Evolutionary conservation across 1,140 invertebrate genomes (phyloP), one percentile per base, ranked within the genome.

Genomic region (Heliconius eleuchia): DNA sequence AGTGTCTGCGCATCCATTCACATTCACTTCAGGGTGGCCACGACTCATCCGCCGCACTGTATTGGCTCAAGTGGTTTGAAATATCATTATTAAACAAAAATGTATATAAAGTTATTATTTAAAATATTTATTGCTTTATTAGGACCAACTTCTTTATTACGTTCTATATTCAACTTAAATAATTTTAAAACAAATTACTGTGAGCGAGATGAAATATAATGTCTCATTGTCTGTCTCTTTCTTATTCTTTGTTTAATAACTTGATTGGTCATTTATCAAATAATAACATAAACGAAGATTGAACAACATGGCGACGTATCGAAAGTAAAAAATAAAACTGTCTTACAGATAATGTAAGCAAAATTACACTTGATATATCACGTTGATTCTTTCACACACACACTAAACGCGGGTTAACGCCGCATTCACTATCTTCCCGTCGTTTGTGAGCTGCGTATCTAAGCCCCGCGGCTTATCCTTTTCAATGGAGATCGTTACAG

Each of bases 111-210:
- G 18, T 60, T 23, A 60, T 60, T 60, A 60, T 11, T 8, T 23
- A 27, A 60, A 11, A 60, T 60, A 60, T 60, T n/a, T 60, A 57
- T 57, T 57, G 55, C 55, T 57, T 57, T 57, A 23, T 60, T 60
- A 60, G 18, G 19, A 52, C 50, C 1, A 1, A 52, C 1, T 6
- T 6, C 50, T 52, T 52, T 52, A 52, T 52, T 52, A 7, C 18
- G 16, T 52, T 18, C 50, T 52, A 6, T 52, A 52, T 19, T 18
- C 2, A 19, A 60, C 19, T 60, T 23, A 23, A 60, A 23, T 9
- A 23, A 46, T 46, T 46, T 46, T 46, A 16, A 46, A 46, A 46
- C 42, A 16, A 46, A 46, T 16, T 16, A 60, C 18, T 52, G 50
- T 52, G 50, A 52, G 50, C 18, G 18, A 52, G 50, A 52, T 19